These are phyloP conservation scores for Actias luna DNA, from an alignment of 2,888 invertebrate genomes.

Conservation along the genomic window DNA sequence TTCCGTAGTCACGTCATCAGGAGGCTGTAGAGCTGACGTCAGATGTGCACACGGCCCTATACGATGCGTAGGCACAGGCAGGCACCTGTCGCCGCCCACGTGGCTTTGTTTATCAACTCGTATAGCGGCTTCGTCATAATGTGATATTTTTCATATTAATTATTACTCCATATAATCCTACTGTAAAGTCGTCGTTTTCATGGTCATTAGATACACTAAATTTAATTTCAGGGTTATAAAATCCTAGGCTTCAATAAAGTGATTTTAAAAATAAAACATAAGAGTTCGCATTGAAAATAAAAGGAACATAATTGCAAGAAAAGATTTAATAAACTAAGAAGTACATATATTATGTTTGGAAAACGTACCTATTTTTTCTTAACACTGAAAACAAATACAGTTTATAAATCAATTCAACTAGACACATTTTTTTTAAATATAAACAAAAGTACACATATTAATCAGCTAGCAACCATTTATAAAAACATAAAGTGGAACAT, in stretches of 20 bases:
- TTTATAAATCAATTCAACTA: not conserved
- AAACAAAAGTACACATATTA: not conserved
- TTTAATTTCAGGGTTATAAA: not conserved
- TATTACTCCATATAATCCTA: not conserved
- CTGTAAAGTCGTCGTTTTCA: not conserved
- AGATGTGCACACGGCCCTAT: slow-evolving; percentile 75
- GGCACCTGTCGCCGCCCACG: slow-evolving; percentile 68
- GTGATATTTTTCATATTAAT: not conserved
- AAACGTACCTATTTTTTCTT: not conserved
- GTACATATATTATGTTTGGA: not conserved
- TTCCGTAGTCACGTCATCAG: slow-evolving; percentile 49
- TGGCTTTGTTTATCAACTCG: slow-evolving; percentile 46
- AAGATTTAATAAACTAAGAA: no score
- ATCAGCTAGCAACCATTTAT: not conserved
- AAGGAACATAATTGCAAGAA: not conserved
- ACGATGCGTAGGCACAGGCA: slow-evolving; percentile 59
- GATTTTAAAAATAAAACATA: not conserved
- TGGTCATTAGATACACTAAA: not conserved
- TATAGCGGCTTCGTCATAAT: slow-evolving; percentile 18
- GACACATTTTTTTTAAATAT: not conserved
- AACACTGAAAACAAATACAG: not conserved
- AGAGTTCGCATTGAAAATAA: not conserved
- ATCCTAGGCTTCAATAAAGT: not conserved
- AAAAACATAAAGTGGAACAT: not conserved
- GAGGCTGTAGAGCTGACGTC: slow-evolving; percentile 70